Percentiles rank a stretch among this genome's conserved stretches.
Conservation (phyloP, 2,797 vertebrate species). For the Numenius phaeopus region DNA sequence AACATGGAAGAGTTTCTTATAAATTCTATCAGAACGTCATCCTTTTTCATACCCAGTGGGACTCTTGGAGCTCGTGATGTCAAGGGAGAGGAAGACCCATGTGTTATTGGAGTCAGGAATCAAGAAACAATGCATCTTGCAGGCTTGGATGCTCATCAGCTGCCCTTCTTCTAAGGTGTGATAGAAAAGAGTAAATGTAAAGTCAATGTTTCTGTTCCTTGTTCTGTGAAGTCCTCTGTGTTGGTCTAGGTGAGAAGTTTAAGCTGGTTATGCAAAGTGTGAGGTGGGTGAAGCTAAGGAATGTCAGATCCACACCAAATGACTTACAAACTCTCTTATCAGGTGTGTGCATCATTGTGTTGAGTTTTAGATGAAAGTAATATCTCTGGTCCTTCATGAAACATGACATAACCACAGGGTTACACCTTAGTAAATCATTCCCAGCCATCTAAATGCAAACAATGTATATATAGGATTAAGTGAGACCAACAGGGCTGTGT, state of each 20-base stretch:
- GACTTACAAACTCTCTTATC: not conserved
- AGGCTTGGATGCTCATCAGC: not conserved
- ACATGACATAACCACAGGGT: not conserved
- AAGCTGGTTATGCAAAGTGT: not conserved
- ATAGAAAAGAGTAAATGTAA: not conserved
- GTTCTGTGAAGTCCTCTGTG: not conserved
- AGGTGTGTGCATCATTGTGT: not conserved
- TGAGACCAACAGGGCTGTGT: rapidly evolving
- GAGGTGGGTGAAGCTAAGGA: not conserved
- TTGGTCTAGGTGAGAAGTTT: not conserved
- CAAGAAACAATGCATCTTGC: not conserved
- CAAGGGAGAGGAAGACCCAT: not conserved
- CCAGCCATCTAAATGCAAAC: not conserved
- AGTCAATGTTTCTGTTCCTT: rapidly evolving
- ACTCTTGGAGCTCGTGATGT: not conserved
- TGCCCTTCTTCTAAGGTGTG: not conserved
- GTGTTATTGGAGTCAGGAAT: not conserved
- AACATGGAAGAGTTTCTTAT: not conserved
- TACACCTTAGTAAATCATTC: not conserved
- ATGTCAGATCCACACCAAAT: not conserved
- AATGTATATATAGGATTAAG: not conserved
- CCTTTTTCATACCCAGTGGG: not conserved
- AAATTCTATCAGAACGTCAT: not conserved
- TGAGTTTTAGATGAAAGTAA: not conserved
- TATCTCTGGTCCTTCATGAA: not conserved